Evolutionary conservation across 2,888 invertebrate species (phyloP).

Genomic region (Periphyllus acericola): DNA sequence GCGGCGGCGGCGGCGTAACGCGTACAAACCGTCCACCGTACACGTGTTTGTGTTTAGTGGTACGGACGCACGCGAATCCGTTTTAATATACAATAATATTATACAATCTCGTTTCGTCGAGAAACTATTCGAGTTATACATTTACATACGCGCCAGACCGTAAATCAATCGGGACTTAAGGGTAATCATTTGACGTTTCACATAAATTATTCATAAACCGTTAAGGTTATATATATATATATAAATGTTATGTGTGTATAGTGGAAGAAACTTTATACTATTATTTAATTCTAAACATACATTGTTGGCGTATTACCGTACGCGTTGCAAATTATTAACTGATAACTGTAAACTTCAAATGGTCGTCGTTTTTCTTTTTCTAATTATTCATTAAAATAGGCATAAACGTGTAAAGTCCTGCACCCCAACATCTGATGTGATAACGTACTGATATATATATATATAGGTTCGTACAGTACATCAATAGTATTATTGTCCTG

Average conservation of each 20-base stretch:
- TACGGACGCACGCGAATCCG: neutral
- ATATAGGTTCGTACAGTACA: too few relatives aligned
- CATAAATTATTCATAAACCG: slow-evolving; percentile 37
- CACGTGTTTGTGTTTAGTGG: neutral
- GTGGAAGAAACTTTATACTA: neutral
- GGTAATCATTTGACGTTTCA: slow-evolving; percentile 3
- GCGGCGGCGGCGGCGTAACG: neutral
- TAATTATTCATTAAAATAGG: neutral
- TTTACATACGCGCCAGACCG: neutral
- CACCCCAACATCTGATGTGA: too few relatives aligned
- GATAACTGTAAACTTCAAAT: too few relatives aligned
- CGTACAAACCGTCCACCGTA: neutral
- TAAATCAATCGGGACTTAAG: slow-evolving; percentile 37
- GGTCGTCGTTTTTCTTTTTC: neutral
- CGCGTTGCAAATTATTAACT: too few relatives aligned
- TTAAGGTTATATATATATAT: too few relatives aligned
- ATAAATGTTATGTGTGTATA: too few relatives aligned
- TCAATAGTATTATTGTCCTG: neutral
- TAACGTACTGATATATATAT: too few relatives aligned
- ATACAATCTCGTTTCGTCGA: neutral
- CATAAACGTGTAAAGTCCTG: too few relatives aligned
- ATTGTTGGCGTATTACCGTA: too few relatives aligned
- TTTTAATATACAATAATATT: slow-evolving; percentile 13
- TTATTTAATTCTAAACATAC: neutral
- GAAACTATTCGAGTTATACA: neutral